Evolutionary conservation across 2,888 invertebrate species (phyloP).

Genomic region (Rhopalosiphum nymphaeae): DNA sequence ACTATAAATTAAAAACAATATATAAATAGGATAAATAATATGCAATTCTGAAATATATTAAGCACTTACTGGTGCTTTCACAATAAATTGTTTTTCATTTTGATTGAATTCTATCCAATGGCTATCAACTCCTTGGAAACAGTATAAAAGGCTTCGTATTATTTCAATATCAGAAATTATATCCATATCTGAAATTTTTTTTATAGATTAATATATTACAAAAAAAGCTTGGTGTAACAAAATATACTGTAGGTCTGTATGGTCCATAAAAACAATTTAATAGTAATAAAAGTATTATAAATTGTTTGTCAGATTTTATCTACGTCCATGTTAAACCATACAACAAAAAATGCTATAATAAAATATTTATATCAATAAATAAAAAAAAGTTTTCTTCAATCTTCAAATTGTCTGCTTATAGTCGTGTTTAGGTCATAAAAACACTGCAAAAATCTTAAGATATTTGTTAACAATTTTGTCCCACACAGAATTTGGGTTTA

Average conservation of each 20-base stretch:
- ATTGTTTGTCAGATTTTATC: not conserved
- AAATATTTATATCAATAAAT: not conserved
- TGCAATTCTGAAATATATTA: not conserved
- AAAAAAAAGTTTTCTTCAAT: not conserved
- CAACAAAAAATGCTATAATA: not conserved
- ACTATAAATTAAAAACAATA: conserved; percentile 66
- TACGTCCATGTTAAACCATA: not conserved
- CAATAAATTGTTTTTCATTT: conserved; percentile 75
- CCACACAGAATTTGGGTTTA: not conserved
- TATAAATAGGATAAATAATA: not conserved
- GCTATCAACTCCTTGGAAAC: conserved; percentile 90
- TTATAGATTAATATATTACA: not conserved
- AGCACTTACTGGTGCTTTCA: conserved; percentile 73
- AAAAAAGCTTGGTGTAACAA: not conserved
- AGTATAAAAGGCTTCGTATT: conserved; percentile 85
- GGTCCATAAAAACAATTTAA: too few relatives aligned
- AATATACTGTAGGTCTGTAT: not conserved
- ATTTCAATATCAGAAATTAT: conserved; percentile 72
- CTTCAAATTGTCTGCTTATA: not conserved
- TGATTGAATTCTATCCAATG: conserved; percentile 78
- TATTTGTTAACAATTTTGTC: not conserved
- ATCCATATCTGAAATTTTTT: conserved; percentile 5
- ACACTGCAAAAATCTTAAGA: not conserved
- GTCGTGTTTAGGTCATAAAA: not conserved
- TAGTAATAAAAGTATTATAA: too few relatives aligned